These are phyloP conservation scores for Lumbricus terrestris DNA, from an alignment of 2,888 invertebrate genomes.

Conservation along the genomic window DNA sequence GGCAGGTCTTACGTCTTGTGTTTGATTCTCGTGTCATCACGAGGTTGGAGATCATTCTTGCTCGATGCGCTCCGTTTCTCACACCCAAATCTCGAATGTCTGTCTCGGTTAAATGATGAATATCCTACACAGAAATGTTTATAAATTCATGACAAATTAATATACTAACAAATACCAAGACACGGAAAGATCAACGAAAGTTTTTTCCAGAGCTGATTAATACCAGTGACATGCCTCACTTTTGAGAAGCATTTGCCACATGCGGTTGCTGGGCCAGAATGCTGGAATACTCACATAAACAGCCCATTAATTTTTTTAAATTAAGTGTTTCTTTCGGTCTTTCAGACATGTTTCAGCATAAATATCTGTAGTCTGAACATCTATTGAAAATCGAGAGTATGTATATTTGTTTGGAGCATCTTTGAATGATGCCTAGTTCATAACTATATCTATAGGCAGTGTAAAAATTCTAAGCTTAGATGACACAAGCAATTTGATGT, in stretches of 20 bases:
- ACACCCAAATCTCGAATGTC: slow-evolving; percentile 68
- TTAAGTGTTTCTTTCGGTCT: not conserved
- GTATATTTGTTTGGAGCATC: too few relatives aligned
- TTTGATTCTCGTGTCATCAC: slow-evolving; percentile 68
- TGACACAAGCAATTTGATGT: too few relatives aligned
- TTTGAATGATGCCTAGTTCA: too few relatives aligned
- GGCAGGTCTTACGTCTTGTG: slow-evolving; percentile 48
- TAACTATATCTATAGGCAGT: too few relatives aligned
- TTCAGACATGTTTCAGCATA: not conserved
- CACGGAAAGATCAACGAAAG: not conserved
- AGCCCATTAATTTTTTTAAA: too few relatives aligned
- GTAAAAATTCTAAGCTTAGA: too few relatives aligned
- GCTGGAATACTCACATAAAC: not conserved
- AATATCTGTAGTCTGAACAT: too few relatives aligned
- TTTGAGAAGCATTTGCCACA: not conserved
- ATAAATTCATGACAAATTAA: not conserved
- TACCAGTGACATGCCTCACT: not conserved
- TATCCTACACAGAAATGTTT: slow-evolving; percentile 57
- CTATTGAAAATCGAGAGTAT: too few relatives aligned
- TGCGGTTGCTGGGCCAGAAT: not conserved
- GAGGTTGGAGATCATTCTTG: slow-evolving; percentile 68
- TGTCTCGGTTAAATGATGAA: slow-evolving; percentile 65
- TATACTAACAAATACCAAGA: not conserved
- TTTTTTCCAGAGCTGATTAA: not conserved
- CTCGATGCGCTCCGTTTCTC: slow-evolving; percentile 68